Conservation (phyloP, 2,888 invertebrate species). For the Limnephilus lunatus region DNA sequence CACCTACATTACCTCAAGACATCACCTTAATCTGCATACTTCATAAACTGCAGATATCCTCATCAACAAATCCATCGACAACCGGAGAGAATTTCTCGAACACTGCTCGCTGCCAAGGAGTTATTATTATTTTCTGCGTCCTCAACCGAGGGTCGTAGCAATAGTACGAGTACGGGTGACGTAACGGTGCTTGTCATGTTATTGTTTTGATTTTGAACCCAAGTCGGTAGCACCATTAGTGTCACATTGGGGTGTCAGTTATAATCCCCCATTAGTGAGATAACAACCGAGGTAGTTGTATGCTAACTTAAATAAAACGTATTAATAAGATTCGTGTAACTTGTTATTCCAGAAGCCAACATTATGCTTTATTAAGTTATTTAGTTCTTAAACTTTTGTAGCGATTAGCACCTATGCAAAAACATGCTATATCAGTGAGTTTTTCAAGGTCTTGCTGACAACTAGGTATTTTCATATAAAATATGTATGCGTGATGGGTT, state of each 20-base stretch:
- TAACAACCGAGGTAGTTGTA: neutral
- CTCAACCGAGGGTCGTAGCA: too few species aligned
- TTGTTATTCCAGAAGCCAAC: neutral
- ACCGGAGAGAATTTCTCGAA: too few species aligned
- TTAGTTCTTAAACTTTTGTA: neutral
- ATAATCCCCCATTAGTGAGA: neutral
- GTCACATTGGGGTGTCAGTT: neutral
- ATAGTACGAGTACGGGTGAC: neutral
- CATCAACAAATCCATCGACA: too few species aligned
- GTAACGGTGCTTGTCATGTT: neutral
- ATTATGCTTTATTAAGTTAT: neutral
- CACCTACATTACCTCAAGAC: too few species aligned
- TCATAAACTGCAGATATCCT: too few species aligned
- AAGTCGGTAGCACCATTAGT: neutral
- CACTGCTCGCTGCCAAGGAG: too few species aligned
- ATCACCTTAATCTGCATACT: too few species aligned
- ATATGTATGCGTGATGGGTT: neutral
- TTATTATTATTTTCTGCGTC: too few species aligned
- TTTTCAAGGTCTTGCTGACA: neutral
- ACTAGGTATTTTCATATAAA: neutral
- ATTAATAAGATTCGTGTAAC: neutral
- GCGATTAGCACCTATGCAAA: neutral
- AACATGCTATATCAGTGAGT: neutral
- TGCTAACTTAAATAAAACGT: neutral
- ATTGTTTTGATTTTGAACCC: conserved; percentile 1